A percentile compares a stretch with the other conserved stretches of the same genome.
phyloP scores from a whole-genome alignment of 64 coral and sea anemone species.

The Pocillopora verrucosa region DNA sequence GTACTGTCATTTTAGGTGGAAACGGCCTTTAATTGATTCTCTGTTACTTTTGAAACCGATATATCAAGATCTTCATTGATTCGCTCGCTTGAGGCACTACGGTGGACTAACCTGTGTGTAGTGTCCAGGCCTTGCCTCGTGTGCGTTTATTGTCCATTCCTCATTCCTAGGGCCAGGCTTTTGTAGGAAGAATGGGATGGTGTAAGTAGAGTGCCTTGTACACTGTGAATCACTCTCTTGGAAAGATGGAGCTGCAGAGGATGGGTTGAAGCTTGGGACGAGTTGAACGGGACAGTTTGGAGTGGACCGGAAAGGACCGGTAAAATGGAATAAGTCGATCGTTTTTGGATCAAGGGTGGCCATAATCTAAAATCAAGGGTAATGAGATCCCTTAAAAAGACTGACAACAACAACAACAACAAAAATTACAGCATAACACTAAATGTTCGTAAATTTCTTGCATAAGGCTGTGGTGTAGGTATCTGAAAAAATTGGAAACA shows the following conservation, averaged over 20 bases:
- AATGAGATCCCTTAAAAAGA: background rate
- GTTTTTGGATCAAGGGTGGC: conserved; percentile 75
- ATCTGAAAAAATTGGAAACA: no score
- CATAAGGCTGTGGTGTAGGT: no score
- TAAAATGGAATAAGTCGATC: conserved; percentile 69
- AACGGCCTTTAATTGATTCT: no score
- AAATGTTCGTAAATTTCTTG: no score
- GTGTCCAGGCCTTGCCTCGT: conserved; percentile 72
- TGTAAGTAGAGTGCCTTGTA: conserved; percentile 24
- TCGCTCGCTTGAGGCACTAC: no score
- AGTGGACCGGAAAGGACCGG: conserved; percentile 70
- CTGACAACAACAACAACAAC: background rate
- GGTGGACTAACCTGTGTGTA: conserved; percentile 52
- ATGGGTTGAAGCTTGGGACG: conserved; percentile 70
- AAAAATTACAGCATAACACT: background rate
- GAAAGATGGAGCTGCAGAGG: conserved; percentile 59
- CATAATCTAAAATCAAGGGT: conserved; percentile 44
- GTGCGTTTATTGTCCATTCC: conserved; percentile 56
- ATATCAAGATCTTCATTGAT: background rate
- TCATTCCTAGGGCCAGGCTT: conserved; percentile 63
- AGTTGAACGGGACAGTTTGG: conserved; percentile 76
- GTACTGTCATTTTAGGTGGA: no score
- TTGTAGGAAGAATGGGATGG: conserved; percentile 72
- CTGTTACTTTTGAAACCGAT: background rate
- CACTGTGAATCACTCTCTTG: background rate